Evolutionary conservation across 1,140 invertebrate genomes (phyloP).

Genomic region (Lasioglossum baleicum): DNA sequence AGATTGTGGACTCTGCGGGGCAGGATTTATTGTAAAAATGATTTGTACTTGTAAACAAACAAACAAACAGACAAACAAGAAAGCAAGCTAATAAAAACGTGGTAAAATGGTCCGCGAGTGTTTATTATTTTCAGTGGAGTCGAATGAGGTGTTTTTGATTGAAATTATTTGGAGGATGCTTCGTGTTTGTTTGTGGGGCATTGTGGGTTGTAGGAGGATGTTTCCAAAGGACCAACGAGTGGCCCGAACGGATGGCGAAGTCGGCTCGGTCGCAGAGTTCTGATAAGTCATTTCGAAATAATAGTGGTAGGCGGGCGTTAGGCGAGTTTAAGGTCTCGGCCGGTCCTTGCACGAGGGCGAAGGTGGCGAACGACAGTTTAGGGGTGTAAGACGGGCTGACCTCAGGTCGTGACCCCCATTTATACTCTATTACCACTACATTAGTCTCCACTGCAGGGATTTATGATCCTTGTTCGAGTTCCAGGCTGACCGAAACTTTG

Average conservation of each 20-base stretch:
- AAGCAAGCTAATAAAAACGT: no score
- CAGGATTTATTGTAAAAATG: no score
- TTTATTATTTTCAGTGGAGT: no score
- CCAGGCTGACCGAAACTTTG: conserved; percentile 65
- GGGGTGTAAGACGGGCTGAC: conserved; percentile 79
- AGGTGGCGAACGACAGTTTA: conserved; percentile 78
- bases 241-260: conserved; percentile 38
- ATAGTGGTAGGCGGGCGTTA: conserved; percentile 71
- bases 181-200: no score
- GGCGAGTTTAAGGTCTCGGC: conserved; percentile 79
- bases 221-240: not conserved
- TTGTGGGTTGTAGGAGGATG: not conserved
- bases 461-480: conserved; percentile 74
- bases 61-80: no score
- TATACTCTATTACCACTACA: conserved; percentile 81
- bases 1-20: no score
- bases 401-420: conserved; percentile 78
- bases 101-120: no score
- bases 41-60: no score
- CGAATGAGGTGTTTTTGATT: no score
- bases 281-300: conserved; percentile 75
- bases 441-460: conserved; percentile 77
- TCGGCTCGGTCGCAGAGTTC: conserved; percentile 53
- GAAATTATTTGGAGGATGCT: no score
- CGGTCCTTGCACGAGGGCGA: conserved; percentile 73